Evolutionary conservation across 2,113 vertebrate genomes (phyloP), one percentile per base, ranked within the genome.

Genomic region (Dicaeum eximium): DNA sequence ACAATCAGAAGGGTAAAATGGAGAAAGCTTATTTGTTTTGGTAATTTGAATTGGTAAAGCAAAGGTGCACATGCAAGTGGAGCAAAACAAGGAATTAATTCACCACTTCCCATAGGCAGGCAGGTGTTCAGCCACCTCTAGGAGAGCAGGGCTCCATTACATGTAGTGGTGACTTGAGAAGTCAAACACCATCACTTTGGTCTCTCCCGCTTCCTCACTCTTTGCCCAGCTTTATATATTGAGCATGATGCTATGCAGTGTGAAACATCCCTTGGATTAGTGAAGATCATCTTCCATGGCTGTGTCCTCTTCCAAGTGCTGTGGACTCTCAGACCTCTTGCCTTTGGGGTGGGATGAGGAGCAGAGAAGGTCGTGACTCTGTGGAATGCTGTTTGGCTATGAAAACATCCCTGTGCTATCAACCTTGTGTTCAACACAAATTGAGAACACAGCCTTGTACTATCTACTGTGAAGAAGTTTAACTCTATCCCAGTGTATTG

Each of bases 161-260:
- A 1, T 2, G 0, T 31, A 17, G 15, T 0, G 1, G 19, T 57
- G 48, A 45, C 38, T 21, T 57, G 13, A 10, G 27, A 70, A 81
- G 33, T 42, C 15, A 70, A 40, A 28, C 0, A 1, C 24, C 15
- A 3, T 35, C 2, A 6, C 37, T 78, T 73, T 10, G 10, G 38
- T 0, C 1, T 65, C 6, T 6, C 3, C n/a, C 2, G 2, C 12
- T 42, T 74, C 7, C 25, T 61, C 3, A 9, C 23, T 33, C 18
- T 8, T 75, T 7, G 10, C 11, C 8, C 16, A 44, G 15, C 21
- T 53, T 61, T 70, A 11, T 6, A 6, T n/a, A 17, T 56, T 57
- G n/a, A 83, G 47, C 42, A 13, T 7, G 21, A 38, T 2, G 1
- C 14, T 6, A 0, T 33, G 11, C 20, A 16, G 7, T 66, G 4